These are phyloP conservation scores for Anastatus disparis DNA, from an alignment of 1,140 invertebrate genomes.

Conservation along the genomic window DNA sequence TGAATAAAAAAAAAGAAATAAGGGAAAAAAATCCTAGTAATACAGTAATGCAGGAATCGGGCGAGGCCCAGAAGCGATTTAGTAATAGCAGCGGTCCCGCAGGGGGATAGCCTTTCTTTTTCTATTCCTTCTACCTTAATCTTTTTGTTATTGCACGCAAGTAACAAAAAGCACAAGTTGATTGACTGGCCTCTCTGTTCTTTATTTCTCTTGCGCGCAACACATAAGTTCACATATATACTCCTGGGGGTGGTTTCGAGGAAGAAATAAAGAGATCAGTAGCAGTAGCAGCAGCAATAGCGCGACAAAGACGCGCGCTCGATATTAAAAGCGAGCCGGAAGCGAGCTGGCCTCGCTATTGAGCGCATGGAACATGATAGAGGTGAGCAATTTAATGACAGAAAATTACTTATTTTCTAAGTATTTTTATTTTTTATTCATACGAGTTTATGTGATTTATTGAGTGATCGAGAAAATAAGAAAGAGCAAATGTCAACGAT, in stretches of 20 bases:
- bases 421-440: too few relatives aligned
- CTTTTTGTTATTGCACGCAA: too few relatives aligned
- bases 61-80: constrained; percentile 53
- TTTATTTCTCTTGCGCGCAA: background rate
- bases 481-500: background rate
- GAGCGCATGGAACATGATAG: constrained; percentile 67
- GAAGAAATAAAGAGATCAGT: constrained; percentile 8
- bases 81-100: constrained; percentile 48
- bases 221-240: background rate
- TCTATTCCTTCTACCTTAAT: too few relatives aligned
- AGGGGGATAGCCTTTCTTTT: constrained; percentile 39
- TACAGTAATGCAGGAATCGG: constrained; percentile 57
- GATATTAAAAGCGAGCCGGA: constrained; percentile 9
- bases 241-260: background rate
- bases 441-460: background rate
- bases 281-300: constrained; percentile 4
- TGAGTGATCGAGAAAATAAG: background rate
- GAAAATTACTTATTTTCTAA: too few relatives aligned
- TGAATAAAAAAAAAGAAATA: too few relatives aligned
- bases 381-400: constrained; percentile 57
- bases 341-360: constrained; percentile 66
- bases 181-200: background rate
- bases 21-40: background rate
- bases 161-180: background rate
- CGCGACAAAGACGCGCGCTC: constrained; percentile 24